A percentile compares a stretch with the other conserved stretches of the same genome.
These are phyloP conservation scores for Hapalemur alaotrensis DNA, from an alignment of 2,797 vertebrate species.

Conservation along the genomic window DNA sequence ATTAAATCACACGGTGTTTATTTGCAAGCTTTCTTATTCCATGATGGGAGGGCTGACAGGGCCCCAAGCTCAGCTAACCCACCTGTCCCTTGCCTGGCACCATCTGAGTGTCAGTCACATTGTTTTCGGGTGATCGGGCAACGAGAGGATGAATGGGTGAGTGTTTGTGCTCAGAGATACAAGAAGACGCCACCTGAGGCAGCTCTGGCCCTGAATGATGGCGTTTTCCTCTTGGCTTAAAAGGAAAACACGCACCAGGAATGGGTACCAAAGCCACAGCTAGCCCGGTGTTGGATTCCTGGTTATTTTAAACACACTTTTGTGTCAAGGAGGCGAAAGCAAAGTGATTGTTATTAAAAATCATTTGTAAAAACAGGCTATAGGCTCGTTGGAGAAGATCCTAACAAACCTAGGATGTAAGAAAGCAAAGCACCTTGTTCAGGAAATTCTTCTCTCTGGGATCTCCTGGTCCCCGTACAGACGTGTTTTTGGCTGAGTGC, in stretches of 20 bases:
- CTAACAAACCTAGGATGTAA: background rate
- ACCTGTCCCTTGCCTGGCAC: conserved; percentile 59
- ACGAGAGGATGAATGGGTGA: conserved; percentile 59
- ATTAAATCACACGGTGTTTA: conserved; percentile 60
- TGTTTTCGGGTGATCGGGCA: conserved; percentile 60
- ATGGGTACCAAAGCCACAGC: background rate
- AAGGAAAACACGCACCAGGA: background rate
- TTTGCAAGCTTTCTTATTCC: conserved; percentile 57
- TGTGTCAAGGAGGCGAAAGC: background rate
- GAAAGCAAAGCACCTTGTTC: background rate
- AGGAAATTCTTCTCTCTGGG: background rate
- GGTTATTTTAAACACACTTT: conserved; percentile 3
- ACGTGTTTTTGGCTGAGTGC: background rate
- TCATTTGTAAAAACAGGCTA: background rate
- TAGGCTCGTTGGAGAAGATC: background rate
- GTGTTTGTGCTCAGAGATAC: conserved; percentile 59
- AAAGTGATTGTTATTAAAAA: background rate
- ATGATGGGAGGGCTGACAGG: conserved; percentile 44
- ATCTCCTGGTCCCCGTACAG: background rate
- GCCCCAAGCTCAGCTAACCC: conserved; percentile 52
- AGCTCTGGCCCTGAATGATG: conserved; percentile 49
- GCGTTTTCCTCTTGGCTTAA: conserved; percentile 33
- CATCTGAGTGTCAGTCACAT: conserved; percentile 58
- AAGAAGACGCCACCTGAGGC: conserved; percentile 54
- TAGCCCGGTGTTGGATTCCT: background rate